phyloP scores from a whole-genome alignment of 2,113 vertebrate species.

The Panthera tigris region DNA sequence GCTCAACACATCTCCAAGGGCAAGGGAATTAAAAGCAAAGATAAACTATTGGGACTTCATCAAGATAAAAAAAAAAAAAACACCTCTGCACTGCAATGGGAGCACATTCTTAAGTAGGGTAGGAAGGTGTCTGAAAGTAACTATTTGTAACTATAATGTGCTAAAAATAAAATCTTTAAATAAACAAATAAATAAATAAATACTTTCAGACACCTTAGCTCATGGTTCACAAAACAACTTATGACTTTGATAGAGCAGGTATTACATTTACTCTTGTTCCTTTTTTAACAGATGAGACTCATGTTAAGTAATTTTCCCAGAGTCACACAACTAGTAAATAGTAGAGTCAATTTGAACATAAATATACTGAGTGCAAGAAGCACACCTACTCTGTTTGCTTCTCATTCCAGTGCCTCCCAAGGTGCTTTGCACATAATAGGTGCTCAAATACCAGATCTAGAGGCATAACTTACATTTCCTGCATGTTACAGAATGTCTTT shows the following conservation, averaged over 20 bases:
- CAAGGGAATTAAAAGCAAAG: too few relatives aligned
- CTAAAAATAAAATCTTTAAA: too few relatives aligned
- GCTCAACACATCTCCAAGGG: too few relatives aligned
- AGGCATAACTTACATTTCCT: background rate
- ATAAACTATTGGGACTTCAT: too few relatives aligned
- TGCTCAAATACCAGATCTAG: background rate
- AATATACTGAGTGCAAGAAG: background rate
- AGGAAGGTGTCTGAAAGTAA: too few relatives aligned
- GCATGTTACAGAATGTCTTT: background rate
- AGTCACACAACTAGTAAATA: background rate
- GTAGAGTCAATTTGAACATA: background rate
- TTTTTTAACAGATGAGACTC: background rate
- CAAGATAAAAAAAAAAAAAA: too few relatives aligned
- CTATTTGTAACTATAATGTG: too few relatives aligned
- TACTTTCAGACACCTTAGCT: background rate
- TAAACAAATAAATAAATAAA: background rate
- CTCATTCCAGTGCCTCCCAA: background rate
- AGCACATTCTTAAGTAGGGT: too few relatives aligned
- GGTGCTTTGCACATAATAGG: background rate
- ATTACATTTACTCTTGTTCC: background rate
- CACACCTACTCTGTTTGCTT: background rate
- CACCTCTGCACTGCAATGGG: too few relatives aligned
- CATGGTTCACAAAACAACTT: background rate
- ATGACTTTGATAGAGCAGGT: background rate
- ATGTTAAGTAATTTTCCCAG: background rate